These are phyloP conservation scores for Hylaeus anthracinus DNA, from an alignment of 1,140 invertebrate species.

Conservation along the genomic window DNA sequence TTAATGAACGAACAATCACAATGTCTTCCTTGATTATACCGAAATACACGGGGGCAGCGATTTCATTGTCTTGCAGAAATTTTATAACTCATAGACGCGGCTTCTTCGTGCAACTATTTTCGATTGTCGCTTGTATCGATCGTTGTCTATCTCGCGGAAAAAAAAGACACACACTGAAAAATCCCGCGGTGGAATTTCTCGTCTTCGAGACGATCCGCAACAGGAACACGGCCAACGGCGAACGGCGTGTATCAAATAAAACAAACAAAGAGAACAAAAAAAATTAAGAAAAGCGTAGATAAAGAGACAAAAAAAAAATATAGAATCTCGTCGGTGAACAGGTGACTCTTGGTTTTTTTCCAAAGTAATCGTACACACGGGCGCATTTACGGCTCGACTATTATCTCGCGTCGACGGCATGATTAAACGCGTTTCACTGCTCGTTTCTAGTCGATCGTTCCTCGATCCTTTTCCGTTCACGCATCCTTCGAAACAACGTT, in stretches of 20 bases:
- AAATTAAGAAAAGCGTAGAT: not conserved
- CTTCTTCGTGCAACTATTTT: constrained; percentile 67
- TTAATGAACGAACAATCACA: constrained; percentile 67
- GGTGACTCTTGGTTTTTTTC: not conserved
- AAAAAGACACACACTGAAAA: constrained; percentile 6
- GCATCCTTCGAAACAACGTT: not conserved
- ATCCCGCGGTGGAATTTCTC: not conserved
- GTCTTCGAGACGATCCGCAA: not conserved
- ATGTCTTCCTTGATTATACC: constrained; percentile 69
- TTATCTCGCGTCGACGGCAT: not conserved
- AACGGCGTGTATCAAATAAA: not conserved
- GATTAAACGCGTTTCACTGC: not conserved
- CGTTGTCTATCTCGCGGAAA: constrained; percentile 49
- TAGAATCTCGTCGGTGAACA: constrained; percentile 19
- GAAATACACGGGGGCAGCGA: constrained; percentile 63
- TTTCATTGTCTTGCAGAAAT: constrained; percentile 65
- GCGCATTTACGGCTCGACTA: constrained; percentile 26
- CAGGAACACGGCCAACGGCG: not conserved
- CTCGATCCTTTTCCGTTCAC: not conserved
- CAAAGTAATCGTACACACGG: not conserved
- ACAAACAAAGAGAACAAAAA: not conserved
- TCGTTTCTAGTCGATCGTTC: not conserved
- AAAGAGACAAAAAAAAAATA: not conserved
- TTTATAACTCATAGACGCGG: constrained; percentile 66
- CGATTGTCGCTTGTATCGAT: constrained; percentile 63